A percentile compares a stretch with the other conserved stretches of the same genome.
Evolutionary conservation across 2,797 vertebrate species (phyloP).

Genomic region (Pangasius macronema): DNA sequence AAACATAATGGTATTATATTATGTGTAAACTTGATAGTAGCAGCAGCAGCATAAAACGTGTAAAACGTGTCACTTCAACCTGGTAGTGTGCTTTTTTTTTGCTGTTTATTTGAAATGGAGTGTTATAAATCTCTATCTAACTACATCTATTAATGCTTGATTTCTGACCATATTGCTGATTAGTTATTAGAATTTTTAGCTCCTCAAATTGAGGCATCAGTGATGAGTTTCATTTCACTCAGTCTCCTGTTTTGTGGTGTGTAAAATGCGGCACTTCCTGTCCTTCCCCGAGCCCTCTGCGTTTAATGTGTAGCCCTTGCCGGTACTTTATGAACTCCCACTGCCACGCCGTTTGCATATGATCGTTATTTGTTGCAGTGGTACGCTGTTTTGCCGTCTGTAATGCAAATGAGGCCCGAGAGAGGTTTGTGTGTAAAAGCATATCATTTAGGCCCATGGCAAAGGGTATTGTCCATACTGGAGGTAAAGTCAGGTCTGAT

Average conservation of each 20-base stretch:
- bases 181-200: background rate
- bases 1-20: no score
- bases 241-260: background rate
- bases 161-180: background rate
- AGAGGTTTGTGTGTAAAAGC: background rate
- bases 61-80: no score
- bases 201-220: background rate
- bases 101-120: no score
- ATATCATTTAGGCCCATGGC: background rate
- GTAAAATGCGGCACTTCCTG: background rate
- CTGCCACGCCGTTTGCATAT: slow-evolving; percentile 42
- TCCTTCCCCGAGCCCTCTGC: background rate
- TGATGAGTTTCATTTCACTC: background rate
- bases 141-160: background rate
- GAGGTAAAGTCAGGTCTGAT: background rate
- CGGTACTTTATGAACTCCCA: background rate
- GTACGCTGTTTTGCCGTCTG: slow-evolving; percentile 13
- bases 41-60: no score
- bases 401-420: slow-evolving; percentile 40
- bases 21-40: no score
- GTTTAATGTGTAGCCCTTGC: no score
- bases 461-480: background rate
- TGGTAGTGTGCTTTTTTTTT: no score
- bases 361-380: slow-evolving; percentile 43
- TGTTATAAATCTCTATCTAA: background rate